A percentile compares a stretch with the other conserved stretches of the same genome.
Evolutionary conservation across 2,113 vertebrate genomes (phyloP).

Genomic region (Psophia crepitans): DNA sequence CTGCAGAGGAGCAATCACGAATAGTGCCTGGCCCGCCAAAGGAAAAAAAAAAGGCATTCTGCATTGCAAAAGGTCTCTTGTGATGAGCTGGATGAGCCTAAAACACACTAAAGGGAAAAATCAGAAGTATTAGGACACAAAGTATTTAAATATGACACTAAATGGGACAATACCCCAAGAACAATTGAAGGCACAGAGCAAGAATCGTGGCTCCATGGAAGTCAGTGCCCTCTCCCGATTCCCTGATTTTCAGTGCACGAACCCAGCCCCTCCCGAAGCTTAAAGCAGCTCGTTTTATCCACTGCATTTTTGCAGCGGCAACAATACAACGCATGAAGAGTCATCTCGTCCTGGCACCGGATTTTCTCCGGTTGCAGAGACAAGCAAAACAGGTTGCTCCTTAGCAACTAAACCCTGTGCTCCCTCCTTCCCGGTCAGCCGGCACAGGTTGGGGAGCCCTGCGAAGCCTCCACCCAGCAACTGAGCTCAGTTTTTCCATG

Average conservation of each 20-base stretch:
- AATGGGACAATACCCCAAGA: too few relatives aligned
- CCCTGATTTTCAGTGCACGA: neutral
- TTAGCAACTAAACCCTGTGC: neutral
- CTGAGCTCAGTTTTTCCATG: neutral
- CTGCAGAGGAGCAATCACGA: neutral
- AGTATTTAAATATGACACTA: neutral
- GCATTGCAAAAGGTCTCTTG: neutral
- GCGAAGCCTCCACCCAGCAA: neutral
- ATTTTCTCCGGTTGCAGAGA: neutral
- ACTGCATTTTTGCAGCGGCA: neutral
- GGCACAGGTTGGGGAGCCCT: neutral
- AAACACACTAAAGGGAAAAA: neutral
- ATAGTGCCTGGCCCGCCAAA: neutral
- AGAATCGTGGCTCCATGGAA: fast-evolving
- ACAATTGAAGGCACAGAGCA: neutral
- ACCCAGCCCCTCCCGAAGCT: too few relatives aligned
- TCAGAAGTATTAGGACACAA: too few relatives aligned
- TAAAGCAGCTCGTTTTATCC: neutral
- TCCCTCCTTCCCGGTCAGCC: neutral
- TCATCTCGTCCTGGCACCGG: conserved; percentile 8
- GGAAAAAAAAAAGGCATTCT: too few relatives aligned
- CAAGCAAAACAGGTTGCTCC: neutral
- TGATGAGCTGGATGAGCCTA: neutral
- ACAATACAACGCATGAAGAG: neutral
- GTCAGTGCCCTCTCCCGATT: neutral